Percentiles rank a stretch among this genome's conserved stretches.
phyloP scores from a whole-genome alignment of 23 tunicate genomes.

The Ciona savignyi region DNA sequence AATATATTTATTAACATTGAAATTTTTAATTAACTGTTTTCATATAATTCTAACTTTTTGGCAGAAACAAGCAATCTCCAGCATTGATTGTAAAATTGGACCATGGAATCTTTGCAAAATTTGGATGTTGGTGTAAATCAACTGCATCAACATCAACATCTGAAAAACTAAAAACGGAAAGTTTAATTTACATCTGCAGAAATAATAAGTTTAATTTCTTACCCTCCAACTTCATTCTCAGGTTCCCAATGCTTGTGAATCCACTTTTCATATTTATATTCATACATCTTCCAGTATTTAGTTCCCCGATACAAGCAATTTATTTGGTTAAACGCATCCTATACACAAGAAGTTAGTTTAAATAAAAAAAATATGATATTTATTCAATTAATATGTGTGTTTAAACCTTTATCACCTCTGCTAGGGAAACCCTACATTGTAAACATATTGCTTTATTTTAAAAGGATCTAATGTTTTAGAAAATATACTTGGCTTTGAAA shows the following conservation, averaged over 20 bases:
- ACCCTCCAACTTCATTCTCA: constrained; percentile 80
- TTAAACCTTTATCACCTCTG: neutral
- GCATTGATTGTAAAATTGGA: constrained; percentile 69
- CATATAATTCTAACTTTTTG: constrained; percentile 49
- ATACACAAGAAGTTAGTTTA: neutral
- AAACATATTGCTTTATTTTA: too few relatives aligned
- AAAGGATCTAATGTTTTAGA: too few relatives aligned
- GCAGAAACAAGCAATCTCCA: constrained; percentile 80
- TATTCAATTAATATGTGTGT: neutral
- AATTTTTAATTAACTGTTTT: neutral
- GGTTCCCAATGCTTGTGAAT: constrained; percentile 70
- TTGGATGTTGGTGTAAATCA: constrained; percentile 48
- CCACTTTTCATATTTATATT: constrained; percentile 75
- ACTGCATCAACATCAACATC: constrained; percentile 68
- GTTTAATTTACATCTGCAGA: neutral
- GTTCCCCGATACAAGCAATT: constrained; percentile 67
- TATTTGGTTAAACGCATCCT: constrained; percentile 87
- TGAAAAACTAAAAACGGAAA: constrained; percentile 31
- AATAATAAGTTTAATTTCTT: neutral
- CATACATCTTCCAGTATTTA: constrained; percentile 75
- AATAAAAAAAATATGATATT: neutral
- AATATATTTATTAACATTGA: too few relatives aligned
- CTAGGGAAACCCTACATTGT: too few relatives aligned
- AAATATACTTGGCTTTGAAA: too few relatives aligned
- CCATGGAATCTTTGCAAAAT: constrained; percentile 68